These are phyloP conservation scores for Strix aluco DNA, from an alignment of 2,113 vertebrate genomes.

Conservation along the genomic window DNA sequence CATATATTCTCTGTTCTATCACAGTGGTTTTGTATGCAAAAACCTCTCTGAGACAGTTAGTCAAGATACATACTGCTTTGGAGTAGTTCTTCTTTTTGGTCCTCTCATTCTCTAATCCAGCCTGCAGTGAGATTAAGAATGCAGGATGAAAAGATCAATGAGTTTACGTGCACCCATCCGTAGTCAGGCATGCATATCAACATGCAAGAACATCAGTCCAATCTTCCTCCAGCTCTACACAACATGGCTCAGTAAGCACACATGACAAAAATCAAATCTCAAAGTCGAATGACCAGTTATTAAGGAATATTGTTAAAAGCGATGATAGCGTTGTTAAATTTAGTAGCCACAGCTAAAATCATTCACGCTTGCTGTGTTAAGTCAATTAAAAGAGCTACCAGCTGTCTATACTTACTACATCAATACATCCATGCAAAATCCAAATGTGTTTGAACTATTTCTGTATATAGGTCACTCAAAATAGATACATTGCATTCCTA, in stretches of 20 bases:
- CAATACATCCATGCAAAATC: background rate
- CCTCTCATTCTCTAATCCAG: constrained; percentile 72
- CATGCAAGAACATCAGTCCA: background rate
- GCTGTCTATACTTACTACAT: background rate
- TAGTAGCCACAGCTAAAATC: background rate
- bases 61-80: constrained; percentile 64
- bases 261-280: background rate
- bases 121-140: constrained; percentile 54
- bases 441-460: background rate
- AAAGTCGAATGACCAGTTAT: background rate
- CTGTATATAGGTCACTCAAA: constrained; percentile 10
- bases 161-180: background rate
- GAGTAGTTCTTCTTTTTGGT: constrained; percentile 76
- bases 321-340: background rate
- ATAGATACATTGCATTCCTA: background rate
- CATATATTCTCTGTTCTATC: background rate
- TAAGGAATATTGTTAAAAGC: background rate
- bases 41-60: background rate
- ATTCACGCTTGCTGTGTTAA: background rate
- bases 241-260: background rate
- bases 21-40: background rate
- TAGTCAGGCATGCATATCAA: background rate
- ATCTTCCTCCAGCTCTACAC: background rate
- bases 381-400: constrained; percentile 22
- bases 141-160: background rate